Base-by-base conservation (phyloP, 2,113 vertebrate species). In the Blennius ocellaris region DNA sequence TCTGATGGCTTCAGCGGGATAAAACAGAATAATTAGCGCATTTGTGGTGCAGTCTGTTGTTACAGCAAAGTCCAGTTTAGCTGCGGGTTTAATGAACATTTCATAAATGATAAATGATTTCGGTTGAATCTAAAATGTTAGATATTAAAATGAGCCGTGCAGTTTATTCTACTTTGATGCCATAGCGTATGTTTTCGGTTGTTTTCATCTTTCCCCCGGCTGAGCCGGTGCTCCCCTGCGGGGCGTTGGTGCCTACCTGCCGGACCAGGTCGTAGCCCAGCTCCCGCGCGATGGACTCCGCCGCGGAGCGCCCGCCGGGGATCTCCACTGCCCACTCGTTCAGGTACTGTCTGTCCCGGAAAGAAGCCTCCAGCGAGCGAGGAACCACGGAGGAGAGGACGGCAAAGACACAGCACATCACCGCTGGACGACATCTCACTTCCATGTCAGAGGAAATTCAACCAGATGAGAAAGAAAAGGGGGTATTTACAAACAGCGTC, bases 301-400 rank as follows among this genome's bases (percentile, higher is more conserved):
- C 97, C 30, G 94, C 95, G 10, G 92, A 92, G n/a, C 85, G 82
- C 3, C 97, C 97, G 15, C 96, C 97, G 0, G 96, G 95, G 69
- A 98, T 94, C 93, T 99, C 97, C 48, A 97, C 97, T 9, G 97
- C 97, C 97, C 97, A 99, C 92, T 99, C 95, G 93, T 99, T 99
- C 81, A 98, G 94, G 90, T 98, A 99, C 73, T 97, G 96, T 37
- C 93, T 92, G 86, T 95, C 94, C 36, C 76, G 51, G 78, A 66
- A 90, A 16, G 85, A 70, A 14, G 68, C 79, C 54, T 62, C 86
- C 90, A 78, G 57, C 7, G 76, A 75, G 12, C 70, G 38, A 54
- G 81, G 73, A 36, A 82, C 21, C 74, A 66, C 49, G 40, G 81
- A 82, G 76, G 62, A 91, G 53, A 94, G 78, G 75, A 89, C 8